Evolutionary conservation across 2,113 vertebrate genomes (phyloP).

Genomic region (Bagarius yarrelli): DNA sequence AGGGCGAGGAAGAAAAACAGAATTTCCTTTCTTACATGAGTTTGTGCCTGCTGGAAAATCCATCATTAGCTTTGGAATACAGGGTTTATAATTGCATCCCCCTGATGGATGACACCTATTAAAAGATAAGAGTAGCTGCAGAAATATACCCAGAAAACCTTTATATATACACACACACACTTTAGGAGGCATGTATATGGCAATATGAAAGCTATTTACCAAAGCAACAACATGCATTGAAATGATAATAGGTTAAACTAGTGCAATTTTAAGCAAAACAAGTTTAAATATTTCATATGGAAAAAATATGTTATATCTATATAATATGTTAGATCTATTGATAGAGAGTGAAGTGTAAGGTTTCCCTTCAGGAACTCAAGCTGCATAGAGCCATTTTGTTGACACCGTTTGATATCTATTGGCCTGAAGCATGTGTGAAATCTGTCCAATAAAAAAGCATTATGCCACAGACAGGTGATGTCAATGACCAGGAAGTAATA

Average conservation of each 20-base stretch:
- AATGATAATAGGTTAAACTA: constrained; percentile 63
- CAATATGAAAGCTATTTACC: constrained; percentile 60
- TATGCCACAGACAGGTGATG: no score
- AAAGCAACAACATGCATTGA: constrained; percentile 57
- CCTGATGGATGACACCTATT: constrained; percentile 39
- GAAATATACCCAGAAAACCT: constrained; percentile 47
- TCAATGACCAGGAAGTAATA: no score
- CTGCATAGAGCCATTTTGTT: no score
- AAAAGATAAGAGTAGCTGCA: constrained; percentile 41
- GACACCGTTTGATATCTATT: no score
- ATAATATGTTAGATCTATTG: constrained; percentile 32
- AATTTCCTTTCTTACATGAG: constrained; percentile 13
- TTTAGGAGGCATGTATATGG: constrained; percentile 1
- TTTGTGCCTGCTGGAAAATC: constrained; percentile 36
- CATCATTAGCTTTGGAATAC: constrained; percentile 29
- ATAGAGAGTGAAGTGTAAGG: constrained; percentile 33
- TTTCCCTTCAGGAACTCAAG: no score
- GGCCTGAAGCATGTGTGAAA: no score
- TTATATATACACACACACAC: constrained; percentile 14
- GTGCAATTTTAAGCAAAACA: constrained; percentile 57
- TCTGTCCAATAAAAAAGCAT: no score
- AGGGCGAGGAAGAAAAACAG: constrained; percentile 12
- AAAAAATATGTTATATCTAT: not conserved
- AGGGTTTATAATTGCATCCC: constrained; percentile 36
- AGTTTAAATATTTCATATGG: constrained; percentile 17